Conservation (phyloP, 64 coral and sea anemone genomes). For the Acropora tenuis region DNA sequence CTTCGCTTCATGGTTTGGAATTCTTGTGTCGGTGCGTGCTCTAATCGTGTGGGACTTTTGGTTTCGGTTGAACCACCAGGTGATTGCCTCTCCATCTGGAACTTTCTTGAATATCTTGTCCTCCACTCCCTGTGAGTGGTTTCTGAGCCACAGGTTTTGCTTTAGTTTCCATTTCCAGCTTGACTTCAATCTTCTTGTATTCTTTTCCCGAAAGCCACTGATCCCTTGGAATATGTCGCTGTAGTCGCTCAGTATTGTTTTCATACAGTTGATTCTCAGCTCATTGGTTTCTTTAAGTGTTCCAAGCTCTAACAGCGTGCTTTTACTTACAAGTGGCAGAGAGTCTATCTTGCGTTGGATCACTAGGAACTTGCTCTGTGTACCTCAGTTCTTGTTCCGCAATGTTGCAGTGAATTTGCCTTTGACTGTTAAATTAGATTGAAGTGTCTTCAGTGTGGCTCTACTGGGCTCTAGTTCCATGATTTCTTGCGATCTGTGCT, state of each 20-base stretch:
- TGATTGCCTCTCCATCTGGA: not conserved
- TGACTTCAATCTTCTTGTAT: not conserved
- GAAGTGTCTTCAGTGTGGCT: conserved; percentile 55
- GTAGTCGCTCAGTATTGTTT: not conserved
- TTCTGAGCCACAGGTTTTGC: not conserved
- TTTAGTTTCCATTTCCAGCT: not conserved
- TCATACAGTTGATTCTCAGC: conserved; percentile 39
- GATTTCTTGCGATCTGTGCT: conserved; percentile 77
- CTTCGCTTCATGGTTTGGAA: conserved; percentile 25
- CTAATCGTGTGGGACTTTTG: not conserved
- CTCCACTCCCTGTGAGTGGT: not conserved
- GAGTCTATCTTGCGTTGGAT: conserved; percentile 80
- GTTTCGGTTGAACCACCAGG: not conserved
- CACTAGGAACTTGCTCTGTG: conserved; percentile 55
- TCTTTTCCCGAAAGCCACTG: not conserved
- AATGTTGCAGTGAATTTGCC: conserved; percentile 64
- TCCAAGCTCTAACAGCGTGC: conserved; percentile 66
- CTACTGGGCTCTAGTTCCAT: conserved; percentile 14
- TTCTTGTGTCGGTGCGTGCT: conserved; percentile 3
- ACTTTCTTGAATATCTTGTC: not conserved
- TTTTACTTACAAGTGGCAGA: conserved; percentile 63
- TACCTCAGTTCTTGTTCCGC: conserved; percentile 69
- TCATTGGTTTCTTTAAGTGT: conserved; percentile 3
- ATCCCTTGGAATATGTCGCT: not conserved
- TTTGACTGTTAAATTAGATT: conserved; percentile 61